Evolutionary conservation across 2,888 invertebrate genomes (phyloP).

Genomic region (Caenorhabditis doughertyi): DNA sequence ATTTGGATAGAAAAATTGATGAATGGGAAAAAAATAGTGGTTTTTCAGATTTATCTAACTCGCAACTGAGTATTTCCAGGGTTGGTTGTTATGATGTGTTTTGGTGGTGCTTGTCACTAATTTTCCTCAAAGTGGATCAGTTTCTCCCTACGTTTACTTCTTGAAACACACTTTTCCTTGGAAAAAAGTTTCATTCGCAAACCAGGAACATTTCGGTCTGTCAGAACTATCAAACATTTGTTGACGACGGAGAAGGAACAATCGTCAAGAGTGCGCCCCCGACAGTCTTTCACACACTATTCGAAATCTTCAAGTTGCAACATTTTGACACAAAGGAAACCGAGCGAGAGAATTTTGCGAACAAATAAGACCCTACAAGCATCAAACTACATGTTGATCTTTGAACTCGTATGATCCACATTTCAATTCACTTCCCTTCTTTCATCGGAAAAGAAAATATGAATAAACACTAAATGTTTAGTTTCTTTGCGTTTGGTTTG

Average conservation of each 20-base stretch:
- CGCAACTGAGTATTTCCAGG: too few species aligned
- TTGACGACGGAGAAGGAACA: conserved; percentile 33
- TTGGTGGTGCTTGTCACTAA: too few species aligned
- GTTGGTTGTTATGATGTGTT: too few species aligned
- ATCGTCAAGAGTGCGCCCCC: conserved; percentile 42
- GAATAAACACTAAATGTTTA: conserved; percentile 22
- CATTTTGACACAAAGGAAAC: conserved; percentile 51
- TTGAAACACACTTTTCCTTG: conserved; percentile 57
- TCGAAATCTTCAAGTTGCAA: conserved; percentile 58
- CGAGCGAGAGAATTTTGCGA: conserved; percentile 27
- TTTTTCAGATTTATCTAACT: too few species aligned
- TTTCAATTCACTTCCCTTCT: conserved; percentile 7
- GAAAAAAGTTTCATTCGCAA: conserved; percentile 23
- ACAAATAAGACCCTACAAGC: conserved; percentile 49
- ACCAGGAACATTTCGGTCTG: conserved; percentile 53
- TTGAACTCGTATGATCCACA: conserved; percentile 46
- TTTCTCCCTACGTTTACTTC: neutral
- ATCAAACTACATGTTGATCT: conserved; percentile 56
- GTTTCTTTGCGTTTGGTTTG: conserved; percentile 11
- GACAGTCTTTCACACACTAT: conserved; percentile 47
- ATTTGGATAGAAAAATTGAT: too few species aligned
- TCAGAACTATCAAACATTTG: conserved; percentile 57
- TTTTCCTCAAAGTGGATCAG: too few species aligned
- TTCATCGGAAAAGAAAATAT: conserved; percentile 1
- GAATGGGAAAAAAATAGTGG: too few species aligned